Percentiles rank a stretch among this genome's conserved stretches.
These are phyloP conservation scores for Mesoclemmys tuberculata DNA, from an alignment of 2,113 vertebrate genomes.

Conservation along the genomic window DNA sequence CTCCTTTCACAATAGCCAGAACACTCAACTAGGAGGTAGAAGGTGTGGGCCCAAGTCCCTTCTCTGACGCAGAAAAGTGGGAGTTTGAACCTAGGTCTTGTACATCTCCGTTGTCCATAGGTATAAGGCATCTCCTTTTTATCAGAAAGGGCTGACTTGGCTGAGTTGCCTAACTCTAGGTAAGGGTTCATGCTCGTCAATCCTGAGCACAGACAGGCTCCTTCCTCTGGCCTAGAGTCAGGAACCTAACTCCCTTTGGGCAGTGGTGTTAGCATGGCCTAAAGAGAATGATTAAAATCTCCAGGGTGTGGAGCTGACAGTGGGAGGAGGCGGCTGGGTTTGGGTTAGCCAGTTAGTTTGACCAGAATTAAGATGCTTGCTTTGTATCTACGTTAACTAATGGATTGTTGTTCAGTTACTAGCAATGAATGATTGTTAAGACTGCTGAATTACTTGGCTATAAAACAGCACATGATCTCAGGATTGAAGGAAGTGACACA, in stretches of 20 bases:
- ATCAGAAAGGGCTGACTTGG: background rate
- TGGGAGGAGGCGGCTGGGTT: background rate
- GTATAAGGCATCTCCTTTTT: background rate
- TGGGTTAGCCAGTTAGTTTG: background rate
- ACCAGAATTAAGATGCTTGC: background rate
- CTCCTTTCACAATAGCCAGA: background rate
- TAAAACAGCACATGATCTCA: too few relatives aligned
- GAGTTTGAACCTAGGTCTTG: background rate
- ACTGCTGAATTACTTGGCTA: too few relatives aligned
- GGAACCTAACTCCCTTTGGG: background rate
- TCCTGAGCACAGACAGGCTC: background rate
- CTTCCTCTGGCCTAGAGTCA: background rate
- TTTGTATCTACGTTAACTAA: background rate
- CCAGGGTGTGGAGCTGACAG: background rate
- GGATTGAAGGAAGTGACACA: too few relatives aligned
- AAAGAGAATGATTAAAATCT: background rate
- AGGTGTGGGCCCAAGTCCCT: background rate
- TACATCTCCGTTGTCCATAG: background rate
- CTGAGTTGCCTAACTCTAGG: background rate
- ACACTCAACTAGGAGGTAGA: background rate
- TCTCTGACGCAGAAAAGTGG: background rate
- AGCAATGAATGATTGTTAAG: too few relatives aligned
- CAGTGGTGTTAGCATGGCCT: background rate
- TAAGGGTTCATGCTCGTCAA: background rate
- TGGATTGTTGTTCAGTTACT: too few relatives aligned